A percentile compares a stretch with the other conserved stretches of the same genome.
Evolutionary conservation across 2,113 vertebrate species (phyloP).

Genomic region (Phainopepla nitens): DNA sequence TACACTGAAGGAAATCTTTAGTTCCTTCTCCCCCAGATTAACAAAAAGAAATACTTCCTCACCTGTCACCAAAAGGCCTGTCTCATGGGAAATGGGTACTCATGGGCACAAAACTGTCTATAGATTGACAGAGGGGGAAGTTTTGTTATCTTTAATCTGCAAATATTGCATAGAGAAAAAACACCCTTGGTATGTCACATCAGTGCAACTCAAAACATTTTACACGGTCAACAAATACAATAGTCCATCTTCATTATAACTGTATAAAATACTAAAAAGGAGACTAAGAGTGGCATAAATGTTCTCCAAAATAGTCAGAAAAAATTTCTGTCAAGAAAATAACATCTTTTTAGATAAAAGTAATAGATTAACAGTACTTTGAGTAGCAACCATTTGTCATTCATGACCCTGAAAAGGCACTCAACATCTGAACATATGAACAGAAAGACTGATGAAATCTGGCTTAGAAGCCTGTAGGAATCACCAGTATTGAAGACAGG

Average conservation of each 20-base stretch:
- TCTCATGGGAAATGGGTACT: not conserved
- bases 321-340: constrained; percentile 37
- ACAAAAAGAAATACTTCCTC: not conserved
- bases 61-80: not conserved
- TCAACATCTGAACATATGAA: not conserved
- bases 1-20: not conserved
- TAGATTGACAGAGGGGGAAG: not conserved
- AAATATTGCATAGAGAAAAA: constrained; percentile 37
- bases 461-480: not conserved
- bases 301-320: constrained; percentile 22
- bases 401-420: constrained; percentile 64
- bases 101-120: not conserved
- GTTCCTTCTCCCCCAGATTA: constrained; percentile 1
- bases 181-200: not conserved
- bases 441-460: not conserved
- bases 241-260: not conserved
- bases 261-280: constrained; percentile 39
- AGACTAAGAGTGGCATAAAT: not conserved
- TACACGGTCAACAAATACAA: not conserved
- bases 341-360: constrained; percentile 16
- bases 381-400: constrained; percentile 26
- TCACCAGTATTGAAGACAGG: not conserved
- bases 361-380: constrained; percentile 30
- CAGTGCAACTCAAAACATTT: constrained; percentile 21
- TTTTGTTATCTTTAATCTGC: not conserved